Evolutionary conservation across 2,888 invertebrate species (phyloP), one percentile per base, ranked within the genome.

Genomic region (Habrosyne pyritoides): DNA sequence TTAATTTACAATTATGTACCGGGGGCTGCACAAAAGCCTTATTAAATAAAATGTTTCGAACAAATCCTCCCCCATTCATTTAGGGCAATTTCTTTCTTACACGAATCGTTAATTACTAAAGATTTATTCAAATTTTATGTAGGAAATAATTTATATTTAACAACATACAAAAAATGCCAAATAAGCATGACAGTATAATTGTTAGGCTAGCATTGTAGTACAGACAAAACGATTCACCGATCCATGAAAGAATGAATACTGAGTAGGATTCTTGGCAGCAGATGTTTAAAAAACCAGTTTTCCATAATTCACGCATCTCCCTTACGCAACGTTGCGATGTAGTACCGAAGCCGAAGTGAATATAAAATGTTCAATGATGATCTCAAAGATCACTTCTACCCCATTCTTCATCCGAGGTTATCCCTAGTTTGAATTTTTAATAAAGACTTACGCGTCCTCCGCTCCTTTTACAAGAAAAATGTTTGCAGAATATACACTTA

Each of bases 1-100:
- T 89, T 89, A 89, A 89, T 90, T 87, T 77, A 87, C 87, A 89
- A 89, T 90, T 90, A 89, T 83, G 82, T 85, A 85, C 84, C 79
- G 83, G 86, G 84, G 83, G 84, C 85, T 85, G 74, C 79, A 84
- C 81, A 81, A 74, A 48, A 80, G 84, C 76, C 79, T 87, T 87
- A 87, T 89, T 89, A 86, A 89, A 89, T 87, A 86, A 85, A 89
- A 88, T 80, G 81, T 85, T 86, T 79, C 79, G 80, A 84, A 84
- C 81, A 74, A 75, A 74, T 67, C 74, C 73, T 74, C 74, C 73
- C 70, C 66, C 74, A 72, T 80, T 84, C 75, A 83, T 84, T 86
- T 77, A 57, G 66, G 63, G 69, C 71, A 82, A 82, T 83, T 87
- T 83, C 77, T 78, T 87, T 81, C 73, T 72, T 73, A 72, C 64